Percentiles rank a stretch among this genome's conserved stretches.
Conservation (phyloP, 2,888 invertebrate species). For the Chalcis sispes region DNA sequence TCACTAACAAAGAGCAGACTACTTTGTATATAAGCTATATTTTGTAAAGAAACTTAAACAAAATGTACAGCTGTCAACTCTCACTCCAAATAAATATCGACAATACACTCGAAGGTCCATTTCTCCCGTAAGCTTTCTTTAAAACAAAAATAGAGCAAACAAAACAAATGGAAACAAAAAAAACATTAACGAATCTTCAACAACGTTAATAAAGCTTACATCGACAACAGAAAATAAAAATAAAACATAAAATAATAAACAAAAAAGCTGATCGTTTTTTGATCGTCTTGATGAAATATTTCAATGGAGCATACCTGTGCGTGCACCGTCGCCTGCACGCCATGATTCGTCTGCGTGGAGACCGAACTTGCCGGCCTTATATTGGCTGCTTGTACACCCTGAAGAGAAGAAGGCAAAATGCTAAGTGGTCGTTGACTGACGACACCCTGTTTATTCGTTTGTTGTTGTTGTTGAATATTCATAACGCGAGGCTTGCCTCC, state of each 20-base stretch:
- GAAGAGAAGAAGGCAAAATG: slow-evolving; percentile 80
- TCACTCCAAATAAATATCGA: too few relatives aligned
- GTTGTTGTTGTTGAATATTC: slow-evolving; percentile 76
- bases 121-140: neutral
- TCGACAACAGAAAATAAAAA: slow-evolving; percentile 4
- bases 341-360: slow-evolving; percentile 86
- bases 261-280: neutral
- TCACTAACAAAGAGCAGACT: too few relatives aligned
- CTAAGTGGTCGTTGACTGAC: slow-evolving; percentile 74
- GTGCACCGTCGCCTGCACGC: slow-evolving; percentile 74
- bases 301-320: slow-evolving; percentile 70
- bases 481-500: slow-evolving; percentile 72
- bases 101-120: neutral
- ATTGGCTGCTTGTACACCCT: slow-evolving; percentile 78
- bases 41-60: too few relatives aligned
- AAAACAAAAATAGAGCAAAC: slow-evolving; percentile 2
- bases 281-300: neutral
- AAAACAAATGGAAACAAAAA: neutral
- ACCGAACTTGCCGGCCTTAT: slow-evolving; percentile 89
- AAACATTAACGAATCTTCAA: neutral
- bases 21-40: too few relatives aligned
- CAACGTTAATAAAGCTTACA: neutral
- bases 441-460: slow-evolving; percentile 68
- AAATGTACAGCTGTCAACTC: too few relatives aligned
- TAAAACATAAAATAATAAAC: slow-evolving; percentile 23